Base-by-base conservation (phyloP, 2,113 vertebrate species). In the Hiodon alosoides region DNA sequence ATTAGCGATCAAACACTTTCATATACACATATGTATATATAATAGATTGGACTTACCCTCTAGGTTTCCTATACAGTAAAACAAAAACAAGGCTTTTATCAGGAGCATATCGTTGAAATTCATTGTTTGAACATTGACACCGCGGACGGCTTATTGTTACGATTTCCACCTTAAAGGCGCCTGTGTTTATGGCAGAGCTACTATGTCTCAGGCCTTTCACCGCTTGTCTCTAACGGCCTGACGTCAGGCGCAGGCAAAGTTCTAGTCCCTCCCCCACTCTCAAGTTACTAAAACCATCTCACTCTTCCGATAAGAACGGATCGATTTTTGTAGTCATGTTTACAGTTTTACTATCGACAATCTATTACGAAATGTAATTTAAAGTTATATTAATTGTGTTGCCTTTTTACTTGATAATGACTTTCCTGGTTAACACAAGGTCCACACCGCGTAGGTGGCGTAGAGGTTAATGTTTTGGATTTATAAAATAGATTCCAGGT, bases 81-180 rank as follows among this genome's bases (percentile, higher is more conserved):
- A 53, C 59, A 85, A 7, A 74, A 91, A 7, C 17, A 87, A 9
- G 58, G 87, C 31, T 79, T 85, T 84, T 3, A 89, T 9, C 69
- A 85, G 79, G 76, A 80, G 74, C 88, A 90, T 91, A 76, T 83
- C 81, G 83, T 80, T 75, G 71, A 84, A 83, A 82, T 77, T 67
- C 80, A 84, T 81, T 65, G 79, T 83, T 50, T 17, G 13, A 17
- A 72, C 79, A 78, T 82, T 71, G 60, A 81, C 53, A 58, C 59
- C 66, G 71, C 67, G 61, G 76, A 75, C 11, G 52, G 76, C 51
- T 76, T 74, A 76, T 83, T 78, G 74, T 88, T 87, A 81, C 73
- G 83, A 17, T 82, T 78, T 76, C 71, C 72, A 71, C 54, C 67
- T 89, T 88, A 82, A 86, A 89, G 85, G 81, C 79, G 54, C 84